Percentiles rank a stretch among this genome's conserved stretches.
These are phyloP conservation scores for Anas platyrhynchos DNA, from an alignment of 2,113 vertebrate species.

Conservation along the genomic window DNA sequence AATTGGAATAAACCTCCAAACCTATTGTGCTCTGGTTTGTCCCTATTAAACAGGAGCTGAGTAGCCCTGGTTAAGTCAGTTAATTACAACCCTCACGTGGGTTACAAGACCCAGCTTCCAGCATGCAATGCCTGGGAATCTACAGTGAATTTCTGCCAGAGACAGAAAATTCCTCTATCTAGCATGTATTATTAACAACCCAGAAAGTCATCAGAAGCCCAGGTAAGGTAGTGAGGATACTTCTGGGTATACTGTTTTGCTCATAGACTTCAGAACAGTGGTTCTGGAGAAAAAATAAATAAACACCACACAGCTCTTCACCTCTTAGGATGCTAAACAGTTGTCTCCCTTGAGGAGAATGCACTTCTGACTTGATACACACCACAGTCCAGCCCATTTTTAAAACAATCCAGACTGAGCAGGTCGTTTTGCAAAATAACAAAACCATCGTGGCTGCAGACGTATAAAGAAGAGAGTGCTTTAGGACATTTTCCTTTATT, in stretches of 20 bases:
- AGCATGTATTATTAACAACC: background rate
- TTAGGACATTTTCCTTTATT: background rate
- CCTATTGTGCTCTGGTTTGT: background rate
- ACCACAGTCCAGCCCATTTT: background rate
- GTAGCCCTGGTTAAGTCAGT: background rate
- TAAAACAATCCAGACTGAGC: background rate
- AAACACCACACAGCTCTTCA: background rate
- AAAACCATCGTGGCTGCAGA: background rate
- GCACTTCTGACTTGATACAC: background rate
- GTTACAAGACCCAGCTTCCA: background rate
- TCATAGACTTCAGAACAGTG: background rate
- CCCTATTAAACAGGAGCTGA: background rate
- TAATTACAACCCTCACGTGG: accelerated
- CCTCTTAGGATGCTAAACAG: background rate
- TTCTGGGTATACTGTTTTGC: accelerated
- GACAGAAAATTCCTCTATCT: background rate
- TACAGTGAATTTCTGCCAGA: background rate
- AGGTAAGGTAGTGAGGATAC: background rate
- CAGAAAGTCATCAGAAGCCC: background rate
- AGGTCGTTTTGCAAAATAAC: background rate
- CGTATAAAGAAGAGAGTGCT: background rate
- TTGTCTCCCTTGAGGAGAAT: background rate
- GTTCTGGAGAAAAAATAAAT: background rate
- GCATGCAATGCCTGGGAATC: background rate
- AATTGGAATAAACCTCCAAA: background rate